Evolutionary conservation across 2,113 vertebrate genomes (phyloP).

Genomic region (Microcebus tavaratra): DNA sequence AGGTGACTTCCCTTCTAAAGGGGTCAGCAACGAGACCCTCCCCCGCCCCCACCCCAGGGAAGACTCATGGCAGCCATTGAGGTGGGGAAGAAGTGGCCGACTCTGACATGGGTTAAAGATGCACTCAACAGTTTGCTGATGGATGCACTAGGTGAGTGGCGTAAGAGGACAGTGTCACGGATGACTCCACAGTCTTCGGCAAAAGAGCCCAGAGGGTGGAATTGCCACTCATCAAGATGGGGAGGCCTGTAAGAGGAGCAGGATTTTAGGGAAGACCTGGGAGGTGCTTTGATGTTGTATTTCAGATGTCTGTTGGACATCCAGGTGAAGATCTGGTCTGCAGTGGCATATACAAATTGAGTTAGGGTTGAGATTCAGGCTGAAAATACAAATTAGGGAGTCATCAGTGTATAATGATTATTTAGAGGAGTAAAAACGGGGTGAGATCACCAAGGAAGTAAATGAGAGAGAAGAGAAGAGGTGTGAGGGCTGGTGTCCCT

Average conservation of each 20-base stretch:
- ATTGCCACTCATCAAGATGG: neutral
- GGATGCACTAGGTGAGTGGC: neutral
- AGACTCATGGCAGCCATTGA: neutral
- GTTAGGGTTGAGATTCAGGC: neutral
- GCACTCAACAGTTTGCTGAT: neutral
- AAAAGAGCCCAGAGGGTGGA: neutral
- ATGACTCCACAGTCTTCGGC: neutral
- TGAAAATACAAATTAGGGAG: neutral
- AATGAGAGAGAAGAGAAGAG: neutral
- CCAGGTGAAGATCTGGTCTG: neutral
- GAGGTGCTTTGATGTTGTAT: neutral
- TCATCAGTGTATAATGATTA: neutral
- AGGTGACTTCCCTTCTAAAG: neutral
- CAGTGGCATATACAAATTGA: no score
- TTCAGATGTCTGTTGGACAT: neutral
- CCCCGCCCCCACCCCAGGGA: no score
- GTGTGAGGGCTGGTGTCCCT: neutral
- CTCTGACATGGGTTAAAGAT: neutral
- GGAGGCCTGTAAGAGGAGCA: neutral
- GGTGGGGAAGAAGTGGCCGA: neutral
- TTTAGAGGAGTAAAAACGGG: neutral
- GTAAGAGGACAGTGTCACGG: neutral
- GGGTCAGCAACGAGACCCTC: neutral
- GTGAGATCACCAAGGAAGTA: neutral
- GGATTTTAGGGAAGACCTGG: neutral